These are phyloP conservation scores for Pipistrellus kuhlii DNA, from an alignment of 2,797 vertebrate genomes.

Conservation along the genomic window DNA sequence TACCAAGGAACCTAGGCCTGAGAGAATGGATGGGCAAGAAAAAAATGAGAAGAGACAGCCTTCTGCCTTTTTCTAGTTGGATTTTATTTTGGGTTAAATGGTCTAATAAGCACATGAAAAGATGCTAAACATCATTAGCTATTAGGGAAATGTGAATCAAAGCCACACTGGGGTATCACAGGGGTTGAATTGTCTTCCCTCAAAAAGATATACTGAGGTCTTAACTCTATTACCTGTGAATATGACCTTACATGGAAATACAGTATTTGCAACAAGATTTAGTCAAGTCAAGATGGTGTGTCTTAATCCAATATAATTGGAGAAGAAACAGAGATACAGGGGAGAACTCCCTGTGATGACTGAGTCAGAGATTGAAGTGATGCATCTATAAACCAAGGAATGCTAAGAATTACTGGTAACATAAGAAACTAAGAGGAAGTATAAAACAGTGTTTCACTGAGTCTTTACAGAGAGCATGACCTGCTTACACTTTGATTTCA, in stretches of 20 bases:
- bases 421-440: background rate
- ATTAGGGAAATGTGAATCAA: background rate
- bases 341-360: background rate
- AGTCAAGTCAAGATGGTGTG: slow-evolving; percentile 1
- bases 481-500: slow-evolving; percentile 16
- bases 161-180: background rate
- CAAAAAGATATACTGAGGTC: background rate
- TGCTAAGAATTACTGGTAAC: background rate
- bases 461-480: background rate
- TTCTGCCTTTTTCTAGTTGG: background rate
- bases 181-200: background rate
- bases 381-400: background rate
- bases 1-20: background rate
- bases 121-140: background rate
- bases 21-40: background rate
- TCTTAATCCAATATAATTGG: background rate
- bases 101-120: background rate
- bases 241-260: slow-evolving; percentile 20
- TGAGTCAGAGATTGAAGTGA: background rate
- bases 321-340: background rate
- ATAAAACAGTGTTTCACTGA: background rate
- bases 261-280: background rate
- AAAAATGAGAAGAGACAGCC: background rate
- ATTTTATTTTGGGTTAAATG: background rate
- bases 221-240: background rate